Percentiles rank a stretch among this genome's conserved stretches.
Evolutionary conservation across 2,113 vertebrate species (phyloP).

Genomic region (Semnornis frantzii): DNA sequence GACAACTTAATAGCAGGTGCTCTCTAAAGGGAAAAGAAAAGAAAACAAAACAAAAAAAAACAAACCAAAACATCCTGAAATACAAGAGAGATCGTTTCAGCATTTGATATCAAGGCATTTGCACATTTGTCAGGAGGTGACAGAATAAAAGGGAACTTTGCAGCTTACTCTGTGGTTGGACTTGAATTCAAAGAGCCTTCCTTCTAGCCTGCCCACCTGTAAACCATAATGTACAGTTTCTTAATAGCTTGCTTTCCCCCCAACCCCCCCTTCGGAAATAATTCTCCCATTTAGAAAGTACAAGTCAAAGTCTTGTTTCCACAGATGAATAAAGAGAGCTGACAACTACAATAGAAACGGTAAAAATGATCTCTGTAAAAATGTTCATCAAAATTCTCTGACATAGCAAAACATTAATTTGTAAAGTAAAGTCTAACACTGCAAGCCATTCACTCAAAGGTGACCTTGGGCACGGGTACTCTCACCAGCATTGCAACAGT

Average conservation of each 20-base stretch:
- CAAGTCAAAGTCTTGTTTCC: constrained; percentile 64
- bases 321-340: constrained; percentile 52
- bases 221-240: constrained; percentile 21
- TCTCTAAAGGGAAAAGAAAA: constrained; percentile 52
- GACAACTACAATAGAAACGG: constrained; percentile 72
- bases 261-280: neutral
- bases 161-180: constrained; percentile 39
- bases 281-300: constrained; percentile 54
- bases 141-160: constrained; percentile 27
- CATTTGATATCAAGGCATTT: constrained; percentile 67
- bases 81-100: constrained; percentile 35
- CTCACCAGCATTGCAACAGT: constrained; percentile 27
- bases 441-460: constrained; percentile 47
- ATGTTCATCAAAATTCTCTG: constrained; percentile 73
- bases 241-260: constrained; percentile 16
- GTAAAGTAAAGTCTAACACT: constrained; percentile 64
- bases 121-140: constrained; percentile 54
- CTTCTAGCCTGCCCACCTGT: constrained; percentile 26
- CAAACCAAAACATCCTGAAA: neutral
- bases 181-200: constrained; percentile 31
- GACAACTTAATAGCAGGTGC: constrained; percentile 53
- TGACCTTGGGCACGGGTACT: neutral
- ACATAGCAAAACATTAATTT: constrained; percentile 75
- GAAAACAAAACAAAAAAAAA: too few species aligned
- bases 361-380: constrained; percentile 78